Conservation (phyloP, 2,888 invertebrate genomes). For the Mimachlamys varia region DNA sequence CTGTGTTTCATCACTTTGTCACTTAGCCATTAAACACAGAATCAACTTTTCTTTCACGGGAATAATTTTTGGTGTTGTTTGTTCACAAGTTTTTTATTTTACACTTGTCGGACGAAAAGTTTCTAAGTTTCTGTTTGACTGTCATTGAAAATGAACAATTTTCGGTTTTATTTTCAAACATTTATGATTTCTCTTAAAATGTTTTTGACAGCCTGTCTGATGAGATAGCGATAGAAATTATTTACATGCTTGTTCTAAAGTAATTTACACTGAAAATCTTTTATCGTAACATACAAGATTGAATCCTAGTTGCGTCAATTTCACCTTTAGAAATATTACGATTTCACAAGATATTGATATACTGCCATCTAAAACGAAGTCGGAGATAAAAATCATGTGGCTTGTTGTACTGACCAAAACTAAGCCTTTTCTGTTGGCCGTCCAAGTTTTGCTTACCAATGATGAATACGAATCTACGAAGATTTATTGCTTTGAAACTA, state of each 20-base stretch:
- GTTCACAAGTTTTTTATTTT: background rate
- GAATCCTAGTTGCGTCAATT: background rate
- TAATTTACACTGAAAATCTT: constrained; percentile 27
- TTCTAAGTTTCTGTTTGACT: background rate
- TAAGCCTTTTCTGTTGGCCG: background rate
- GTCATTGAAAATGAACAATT: background rate
- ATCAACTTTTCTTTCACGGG: background rate
- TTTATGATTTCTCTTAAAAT: constrained; percentile 13
- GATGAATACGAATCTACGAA: no score
- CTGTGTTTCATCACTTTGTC: constrained; percentile 7
- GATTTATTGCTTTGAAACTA: no score
- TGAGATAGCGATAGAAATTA: background rate
- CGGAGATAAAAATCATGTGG: background rate
- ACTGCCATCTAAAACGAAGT: background rate
- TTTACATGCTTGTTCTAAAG: background rate
- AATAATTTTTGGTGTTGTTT: background rate
- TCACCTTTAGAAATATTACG: background rate
- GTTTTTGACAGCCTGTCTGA: background rate
- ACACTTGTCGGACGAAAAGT: background rate
- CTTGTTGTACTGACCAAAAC: background rate
- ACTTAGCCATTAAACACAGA: background rate
- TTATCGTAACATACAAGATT: background rate
- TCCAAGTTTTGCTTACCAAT: no score
- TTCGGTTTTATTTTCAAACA: constrained; percentile 10
- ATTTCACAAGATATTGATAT: background rate